Evolutionary conservation across 2,888 invertebrate species (phyloP).

Genomic region (Rhorus exstirpatorius): DNA sequence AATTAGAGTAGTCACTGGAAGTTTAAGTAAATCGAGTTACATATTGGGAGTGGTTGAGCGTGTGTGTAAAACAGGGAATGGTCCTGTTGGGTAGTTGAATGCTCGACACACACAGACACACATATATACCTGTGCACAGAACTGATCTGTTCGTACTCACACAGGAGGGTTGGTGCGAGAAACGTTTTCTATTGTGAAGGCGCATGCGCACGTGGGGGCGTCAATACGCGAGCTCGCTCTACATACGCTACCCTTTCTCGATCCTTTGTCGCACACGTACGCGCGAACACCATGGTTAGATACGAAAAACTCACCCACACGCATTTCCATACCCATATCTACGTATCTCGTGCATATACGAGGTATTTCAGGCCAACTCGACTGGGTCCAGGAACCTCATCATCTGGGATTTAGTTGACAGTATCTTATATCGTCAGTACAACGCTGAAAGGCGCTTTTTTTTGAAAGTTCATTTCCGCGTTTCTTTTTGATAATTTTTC

Average conservation of each 20-base stretch:
- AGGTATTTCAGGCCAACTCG: neutral
- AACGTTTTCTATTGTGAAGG: constrained; percentile 64
- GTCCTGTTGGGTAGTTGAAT: constrained; percentile 42
- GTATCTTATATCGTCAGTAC: too few species aligned
- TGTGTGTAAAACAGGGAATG: constrained; percentile 25
- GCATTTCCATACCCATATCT: neutral
- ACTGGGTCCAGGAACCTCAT: neutral
- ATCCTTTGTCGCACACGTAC: constrained; percentile 76
- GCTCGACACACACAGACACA: neutral
- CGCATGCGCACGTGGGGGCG: constrained; percentile 83
- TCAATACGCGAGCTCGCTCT: constrained; percentile 81
- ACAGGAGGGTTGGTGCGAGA: constrained; percentile 73
- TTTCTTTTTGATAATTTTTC: neutral
- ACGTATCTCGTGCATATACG: neutral
- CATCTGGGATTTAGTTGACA: neutral
- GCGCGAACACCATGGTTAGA: constrained; percentile 20
- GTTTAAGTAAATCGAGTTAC: constrained; percentile 38
- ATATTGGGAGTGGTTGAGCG: constrained; percentile 47
- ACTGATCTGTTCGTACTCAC: constrained; percentile 65
- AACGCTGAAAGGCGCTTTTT: neutral
- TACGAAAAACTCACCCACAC: constrained; percentile 20
- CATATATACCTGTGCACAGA: neutral
- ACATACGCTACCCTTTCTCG: constrained; percentile 81
- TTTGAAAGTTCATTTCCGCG: neutral
- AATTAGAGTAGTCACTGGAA: constrained; percentile 34